Evolutionary conservation across 2,797 vertebrate genomes (phyloP).

Genomic region (Pseudochirops corinnae): DNA sequence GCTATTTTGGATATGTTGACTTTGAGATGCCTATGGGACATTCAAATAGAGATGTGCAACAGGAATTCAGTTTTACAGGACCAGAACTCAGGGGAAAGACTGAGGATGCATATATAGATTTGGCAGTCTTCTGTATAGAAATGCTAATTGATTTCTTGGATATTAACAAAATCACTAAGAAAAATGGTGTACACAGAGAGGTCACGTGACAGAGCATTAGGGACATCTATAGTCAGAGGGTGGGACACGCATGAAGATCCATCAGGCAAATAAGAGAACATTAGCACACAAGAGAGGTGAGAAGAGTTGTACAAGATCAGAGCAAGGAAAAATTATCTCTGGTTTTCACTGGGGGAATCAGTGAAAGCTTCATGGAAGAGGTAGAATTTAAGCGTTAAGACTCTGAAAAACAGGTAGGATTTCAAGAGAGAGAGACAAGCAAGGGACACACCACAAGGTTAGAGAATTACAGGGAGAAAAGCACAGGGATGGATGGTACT

Average conservation of each 20-base stretch:
- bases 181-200: background rate
- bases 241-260: background rate
- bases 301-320: background rate
- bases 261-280: background rate
- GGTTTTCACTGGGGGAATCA: background rate
- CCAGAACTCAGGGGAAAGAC: background rate
- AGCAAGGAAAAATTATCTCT: background rate
- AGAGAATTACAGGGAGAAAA: background rate
- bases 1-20: background rate
- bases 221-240: background rate
- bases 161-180: background rate
- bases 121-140: background rate
- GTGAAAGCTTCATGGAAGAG: background rate
- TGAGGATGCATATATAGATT: background rate
- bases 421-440: background rate
- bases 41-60: background rate
- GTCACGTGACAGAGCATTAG: background rate
- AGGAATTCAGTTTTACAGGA: background rate
- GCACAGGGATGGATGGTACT: background rate
- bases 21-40: background rate
- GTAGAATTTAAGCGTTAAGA: background rate
- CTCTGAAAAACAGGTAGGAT: background rate
- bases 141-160: background rate
- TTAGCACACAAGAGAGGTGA: background rate
- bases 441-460: background rate